phyloP scores from a whole-genome alignment of 2,797 vertebrate species.

The Pseudomugil tenellus region DNA sequence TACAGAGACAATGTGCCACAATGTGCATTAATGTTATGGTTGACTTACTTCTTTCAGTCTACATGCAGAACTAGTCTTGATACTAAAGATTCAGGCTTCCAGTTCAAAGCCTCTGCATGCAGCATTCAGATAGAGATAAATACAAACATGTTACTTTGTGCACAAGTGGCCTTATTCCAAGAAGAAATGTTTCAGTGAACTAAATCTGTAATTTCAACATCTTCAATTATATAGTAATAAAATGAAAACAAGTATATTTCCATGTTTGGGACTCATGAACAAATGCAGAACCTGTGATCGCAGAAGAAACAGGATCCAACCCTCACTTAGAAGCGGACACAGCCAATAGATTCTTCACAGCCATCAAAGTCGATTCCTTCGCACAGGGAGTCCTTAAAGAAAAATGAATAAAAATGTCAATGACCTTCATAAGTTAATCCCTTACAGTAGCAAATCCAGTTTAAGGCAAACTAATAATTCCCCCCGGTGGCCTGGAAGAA shows the following conservation, averaged over 20 bases:
- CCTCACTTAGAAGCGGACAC: slow-evolving; percentile 83
- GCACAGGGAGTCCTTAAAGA: slow-evolving; percentile 80
- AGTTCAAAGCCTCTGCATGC: slow-evolving; percentile 56
- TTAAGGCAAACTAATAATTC: slow-evolving; percentile 20
- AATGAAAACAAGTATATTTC: not conserved
- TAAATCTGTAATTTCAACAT: slow-evolving; percentile 1
- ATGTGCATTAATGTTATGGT: slow-evolving; percentile 8
- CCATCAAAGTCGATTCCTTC: slow-evolving; percentile 83
- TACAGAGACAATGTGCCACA: slow-evolving; percentile 21
- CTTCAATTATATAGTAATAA: not conserved
- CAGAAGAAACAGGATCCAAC: not conserved
- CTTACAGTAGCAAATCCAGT: slow-evolving; percentile 19
- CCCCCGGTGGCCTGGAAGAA: slow-evolving; percentile 4
- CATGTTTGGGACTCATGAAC: slow-evolving; percentile 10
- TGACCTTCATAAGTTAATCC: slow-evolving; percentile 16
- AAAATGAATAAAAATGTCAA: slow-evolving; percentile 16
- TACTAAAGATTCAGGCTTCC: slow-evolving; percentile 10
- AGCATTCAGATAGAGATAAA: slow-evolving; percentile 31
- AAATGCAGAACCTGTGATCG: not conserved
- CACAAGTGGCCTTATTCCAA: not conserved
- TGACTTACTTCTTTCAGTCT: slow-evolving; percentile 22
- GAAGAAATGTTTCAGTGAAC: slow-evolving; percentile 3
- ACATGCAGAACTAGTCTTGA: slow-evolving; percentile 45
- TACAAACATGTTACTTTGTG: slow-evolving; percentile 3
- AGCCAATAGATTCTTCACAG: slow-evolving; percentile 77